These are phyloP conservation scores for Bimastos eiseni DNA, from an alignment of 2,888 invertebrate species.

Conservation along the genomic window DNA sequence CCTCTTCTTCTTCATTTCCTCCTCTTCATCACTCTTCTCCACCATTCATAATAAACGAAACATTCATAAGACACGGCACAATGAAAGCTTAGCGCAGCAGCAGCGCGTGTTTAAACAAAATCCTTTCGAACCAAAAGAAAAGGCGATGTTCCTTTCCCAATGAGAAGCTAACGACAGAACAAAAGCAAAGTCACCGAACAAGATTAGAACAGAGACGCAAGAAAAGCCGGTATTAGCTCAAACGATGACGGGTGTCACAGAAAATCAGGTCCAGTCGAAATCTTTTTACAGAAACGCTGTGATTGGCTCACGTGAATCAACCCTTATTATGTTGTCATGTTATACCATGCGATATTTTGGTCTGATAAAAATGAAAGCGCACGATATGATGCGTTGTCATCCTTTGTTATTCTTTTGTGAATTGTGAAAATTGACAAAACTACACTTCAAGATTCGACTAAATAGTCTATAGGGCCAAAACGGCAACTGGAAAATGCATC, in stretches of 20 bases:
- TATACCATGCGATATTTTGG: too few species aligned
- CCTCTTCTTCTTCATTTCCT: slow-evolving; percentile 3
- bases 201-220: background rate
- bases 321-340: too few species aligned
- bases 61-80: background rate
- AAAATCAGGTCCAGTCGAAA: background rate
- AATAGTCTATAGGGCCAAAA: too few species aligned
- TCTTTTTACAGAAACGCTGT: background rate
- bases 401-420: too few species aligned
- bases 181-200: background rate
- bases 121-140: background rate
- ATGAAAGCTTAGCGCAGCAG: background rate
- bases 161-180: background rate
- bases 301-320: background rate
- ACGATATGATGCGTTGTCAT: too few species aligned
- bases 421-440: too few species aligned
- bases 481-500: too few species aligned
- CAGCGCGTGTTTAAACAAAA: background rate
- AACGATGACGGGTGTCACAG: background rate
- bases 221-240: background rate
- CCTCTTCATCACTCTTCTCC: background rate
- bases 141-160: background rate
- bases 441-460: too few species aligned
- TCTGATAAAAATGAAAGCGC: too few species aligned
- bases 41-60: too few species aligned